Percentiles rank a stretch among this genome's conserved stretches.
Evolutionary conservation across 2,797 vertebrate genomes (phyloP).

Genomic region (Semotilus atromaculatus): DNA sequence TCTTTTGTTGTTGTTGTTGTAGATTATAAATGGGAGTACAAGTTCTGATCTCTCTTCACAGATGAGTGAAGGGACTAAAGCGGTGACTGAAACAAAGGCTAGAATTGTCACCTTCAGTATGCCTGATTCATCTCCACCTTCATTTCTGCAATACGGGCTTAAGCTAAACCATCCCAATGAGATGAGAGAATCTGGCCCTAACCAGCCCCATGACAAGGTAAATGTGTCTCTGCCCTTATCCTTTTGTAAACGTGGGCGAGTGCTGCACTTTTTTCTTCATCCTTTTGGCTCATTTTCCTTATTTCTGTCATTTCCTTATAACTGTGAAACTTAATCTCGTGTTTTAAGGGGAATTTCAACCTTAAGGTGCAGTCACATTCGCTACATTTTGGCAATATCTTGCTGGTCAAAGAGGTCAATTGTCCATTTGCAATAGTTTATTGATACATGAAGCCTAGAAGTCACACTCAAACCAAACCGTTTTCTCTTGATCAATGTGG

Average conservation of each 20-base stretch:
- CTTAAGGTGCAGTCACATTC: not conserved
- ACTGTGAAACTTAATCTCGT: not conserved
- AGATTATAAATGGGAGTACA: not conserved
- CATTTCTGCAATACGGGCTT: not conserved
- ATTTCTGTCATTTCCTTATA: too few relatives aligned
- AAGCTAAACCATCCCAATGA: not conserved
- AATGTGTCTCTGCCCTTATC: conserved; percentile 3
- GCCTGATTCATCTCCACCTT: not conserved
- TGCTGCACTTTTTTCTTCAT: not conserved
- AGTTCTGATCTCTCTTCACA: not conserved
- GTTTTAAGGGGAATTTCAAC: not conserved
- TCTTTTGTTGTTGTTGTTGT: not conserved
- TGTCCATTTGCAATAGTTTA: not conserved
- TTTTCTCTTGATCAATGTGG: not conserved
- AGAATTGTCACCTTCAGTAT: conserved; percentile 31
- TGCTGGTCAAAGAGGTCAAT: not conserved
- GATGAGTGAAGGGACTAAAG: not conserved
- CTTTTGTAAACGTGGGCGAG: not conserved
- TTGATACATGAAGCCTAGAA: too few relatives aligned
- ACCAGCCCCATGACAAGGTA: conserved; percentile 25
- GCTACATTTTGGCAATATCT: not conserved
- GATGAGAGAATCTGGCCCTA: not conserved
- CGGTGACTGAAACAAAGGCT: not conserved
- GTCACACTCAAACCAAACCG: not conserved
- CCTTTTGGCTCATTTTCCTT: not conserved